A percentile compares a stretch with the other conserved stretches of the same genome.
These are phyloP conservation scores for Phortica variegata DNA, from an alignment of 1,140 invertebrate genomes.

Conservation along the genomic window DNA sequence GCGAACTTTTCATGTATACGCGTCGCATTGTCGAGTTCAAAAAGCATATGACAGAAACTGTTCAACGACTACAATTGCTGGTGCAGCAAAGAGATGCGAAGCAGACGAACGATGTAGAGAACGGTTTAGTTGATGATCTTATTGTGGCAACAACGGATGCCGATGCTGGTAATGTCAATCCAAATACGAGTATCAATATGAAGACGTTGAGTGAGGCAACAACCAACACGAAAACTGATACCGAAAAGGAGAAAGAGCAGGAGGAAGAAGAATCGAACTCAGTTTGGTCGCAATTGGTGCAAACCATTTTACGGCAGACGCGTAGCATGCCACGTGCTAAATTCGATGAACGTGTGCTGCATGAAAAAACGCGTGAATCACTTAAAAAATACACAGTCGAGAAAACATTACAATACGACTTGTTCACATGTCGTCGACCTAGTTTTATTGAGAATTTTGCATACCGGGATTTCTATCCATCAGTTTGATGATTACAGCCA, in stretches of 20 bases:
- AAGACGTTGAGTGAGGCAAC: not conserved
- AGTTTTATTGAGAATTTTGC: slow-evolving; percentile 44
- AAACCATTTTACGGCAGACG: slow-evolving; percentile 46
- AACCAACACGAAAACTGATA: not conserved
- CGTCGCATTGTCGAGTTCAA: slow-evolving; percentile 38
- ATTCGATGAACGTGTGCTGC: slow-evolving; percentile 36
- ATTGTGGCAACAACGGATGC: not conserved
- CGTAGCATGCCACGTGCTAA: slow-evolving; percentile 30
- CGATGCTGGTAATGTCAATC: not conserved
- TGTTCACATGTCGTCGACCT: slow-evolving; percentile 41
- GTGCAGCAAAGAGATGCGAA: not conserved
- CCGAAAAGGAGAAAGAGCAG: not conserved
- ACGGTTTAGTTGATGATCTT: too few species aligned
- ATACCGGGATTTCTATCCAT: slow-evolving; percentile 45
- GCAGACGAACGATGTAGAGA: too few species aligned
- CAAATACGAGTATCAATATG: not conserved
- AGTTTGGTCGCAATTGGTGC: slow-evolving; percentile 48
- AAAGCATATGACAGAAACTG: slow-evolving; percentile 47
- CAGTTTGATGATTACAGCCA: not conserved
- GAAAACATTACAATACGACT: slow-evolving; percentile 29
- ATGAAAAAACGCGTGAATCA: slow-evolving; percentile 44
- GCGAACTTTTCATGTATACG: slow-evolving; percentile 38
- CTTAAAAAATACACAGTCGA: slow-evolving; percentile 29
- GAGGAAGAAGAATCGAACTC: slow-evolving; percentile 18
- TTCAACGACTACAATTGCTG: slow-evolving; percentile 6